A percentile compares a stretch with the other conserved stretches of the same genome.
Evolutionary conservation across 2,797 vertebrate genomes (phyloP).

Genomic region (Cyclura pinguis): DNA sequence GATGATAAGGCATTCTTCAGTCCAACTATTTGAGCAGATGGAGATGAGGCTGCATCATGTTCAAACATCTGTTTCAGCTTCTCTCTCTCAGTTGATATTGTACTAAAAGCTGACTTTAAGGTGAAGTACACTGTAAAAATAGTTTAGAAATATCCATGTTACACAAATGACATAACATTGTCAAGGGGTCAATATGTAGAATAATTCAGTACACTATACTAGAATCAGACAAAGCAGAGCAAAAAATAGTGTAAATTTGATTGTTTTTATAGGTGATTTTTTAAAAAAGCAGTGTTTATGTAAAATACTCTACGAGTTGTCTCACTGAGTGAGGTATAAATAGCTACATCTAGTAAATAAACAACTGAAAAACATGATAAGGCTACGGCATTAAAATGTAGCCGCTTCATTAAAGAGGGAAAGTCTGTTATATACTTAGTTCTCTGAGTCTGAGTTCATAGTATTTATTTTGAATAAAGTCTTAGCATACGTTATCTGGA

Average conservation of each 20-base stretch:
- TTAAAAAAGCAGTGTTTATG: background rate
- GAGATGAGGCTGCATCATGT: slow-evolving; percentile 83
- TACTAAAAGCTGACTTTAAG: slow-evolving; percentile 90
- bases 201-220: slow-evolving; percentile 24
- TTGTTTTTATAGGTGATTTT: background rate
- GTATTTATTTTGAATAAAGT: background rate
- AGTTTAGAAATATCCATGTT: slow-evolving; percentile 60
- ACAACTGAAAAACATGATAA: background rate
- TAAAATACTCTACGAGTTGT: background rate
- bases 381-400: background rate
- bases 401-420: background rate
- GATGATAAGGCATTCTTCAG: slow-evolving; percentile 90
- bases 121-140: slow-evolving; percentile 87
- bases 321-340: background rate
- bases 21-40: slow-evolving; percentile 89
- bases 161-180: slow-evolving; percentile 36
- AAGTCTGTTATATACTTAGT: too few relatives aligned
- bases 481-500: background rate
- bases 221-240: background rate
- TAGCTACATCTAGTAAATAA: background rate
- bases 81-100: slow-evolving; percentile 89
- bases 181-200: background rate
- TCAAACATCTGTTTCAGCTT: slow-evolving; percentile 90
- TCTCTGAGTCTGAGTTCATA: background rate
- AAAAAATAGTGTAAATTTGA: background rate